Evolutionary conservation across 2,888 invertebrate species (phyloP).

Genomic region (Perdita meconis): DNA sequence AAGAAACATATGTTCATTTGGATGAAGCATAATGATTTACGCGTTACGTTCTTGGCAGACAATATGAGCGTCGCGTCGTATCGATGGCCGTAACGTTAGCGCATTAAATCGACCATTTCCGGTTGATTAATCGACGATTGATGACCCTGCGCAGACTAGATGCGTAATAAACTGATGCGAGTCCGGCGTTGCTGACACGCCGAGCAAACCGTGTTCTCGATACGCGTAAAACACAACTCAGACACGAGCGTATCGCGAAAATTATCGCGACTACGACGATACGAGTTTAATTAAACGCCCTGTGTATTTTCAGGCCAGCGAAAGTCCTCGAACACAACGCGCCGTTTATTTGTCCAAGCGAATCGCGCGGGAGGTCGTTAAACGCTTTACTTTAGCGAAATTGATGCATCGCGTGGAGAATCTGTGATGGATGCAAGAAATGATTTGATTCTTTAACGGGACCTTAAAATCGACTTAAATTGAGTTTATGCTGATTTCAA

Average conservation of each 20-base stretch:
- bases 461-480: no score
- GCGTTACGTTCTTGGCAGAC: no score
- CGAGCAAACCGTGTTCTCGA: constrained; percentile 15
- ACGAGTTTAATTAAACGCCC: constrained; percentile 33
- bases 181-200: constrained; percentile 46
- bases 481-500: no score
- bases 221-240: constrained; percentile 44
- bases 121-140: constrained; percentile 74
- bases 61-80: no score
- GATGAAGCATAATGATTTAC: no score
- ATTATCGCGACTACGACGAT: background rate
- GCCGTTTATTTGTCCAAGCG: background rate
- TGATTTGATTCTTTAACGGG: no score
- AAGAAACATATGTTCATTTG: constrained; percentile 60
- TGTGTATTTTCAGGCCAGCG: background rate
- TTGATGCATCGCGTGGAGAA: background rate
- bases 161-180: constrained; percentile 66
- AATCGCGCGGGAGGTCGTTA: background rate
- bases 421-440: no score
- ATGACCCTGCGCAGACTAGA: constrained; percentile 71
- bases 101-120: constrained; percentile 75
- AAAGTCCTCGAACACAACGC: background rate
- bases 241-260: constrained; percentile 9
- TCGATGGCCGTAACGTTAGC: constrained; percentile 69
- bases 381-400: background rate